Conservation (phyloP, 2,113 vertebrate genomes). For the Salvelinus sp. region DNA sequence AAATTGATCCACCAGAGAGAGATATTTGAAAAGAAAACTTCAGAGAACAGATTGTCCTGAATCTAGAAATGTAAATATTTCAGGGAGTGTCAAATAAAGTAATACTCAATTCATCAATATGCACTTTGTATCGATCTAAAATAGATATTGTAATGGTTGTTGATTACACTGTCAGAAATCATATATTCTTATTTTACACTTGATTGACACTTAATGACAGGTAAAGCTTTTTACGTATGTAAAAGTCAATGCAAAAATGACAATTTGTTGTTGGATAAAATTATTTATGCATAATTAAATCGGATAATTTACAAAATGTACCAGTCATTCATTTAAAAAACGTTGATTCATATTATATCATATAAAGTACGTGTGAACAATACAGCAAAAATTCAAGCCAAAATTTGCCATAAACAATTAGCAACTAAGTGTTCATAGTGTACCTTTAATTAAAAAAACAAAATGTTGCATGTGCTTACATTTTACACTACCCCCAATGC, state of each 20-base stretch:
- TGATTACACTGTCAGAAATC: neutral
- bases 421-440: too few relatives aligned
- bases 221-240: neutral
- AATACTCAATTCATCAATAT: constrained; percentile 24
- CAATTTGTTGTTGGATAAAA: neutral
- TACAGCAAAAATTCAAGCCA: too few relatives aligned
- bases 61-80: constrained; percentile 31
- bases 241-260: neutral
- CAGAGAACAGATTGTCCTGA: neutral
- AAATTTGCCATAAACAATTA: too few relatives aligned
- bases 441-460: too few relatives aligned
- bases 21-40: constrained; percentile 1
- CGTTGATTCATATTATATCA: too few relatives aligned
- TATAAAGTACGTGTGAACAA: too few relatives aligned
- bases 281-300: too few relatives aligned
- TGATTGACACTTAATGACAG: neutral
- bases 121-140: constrained; percentile 7
- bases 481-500: neutral
- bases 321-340: too few relatives aligned
- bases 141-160: constrained; percentile 3
- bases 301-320: too few relatives aligned
- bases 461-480: too few relatives aligned
- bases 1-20: constrained; percentile 27
- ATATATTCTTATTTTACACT: neutral
- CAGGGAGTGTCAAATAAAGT: constrained; percentile 15